Conservation (phyloP, 2,113 vertebrate species). For the Eptesicus fuscus region DNA sequence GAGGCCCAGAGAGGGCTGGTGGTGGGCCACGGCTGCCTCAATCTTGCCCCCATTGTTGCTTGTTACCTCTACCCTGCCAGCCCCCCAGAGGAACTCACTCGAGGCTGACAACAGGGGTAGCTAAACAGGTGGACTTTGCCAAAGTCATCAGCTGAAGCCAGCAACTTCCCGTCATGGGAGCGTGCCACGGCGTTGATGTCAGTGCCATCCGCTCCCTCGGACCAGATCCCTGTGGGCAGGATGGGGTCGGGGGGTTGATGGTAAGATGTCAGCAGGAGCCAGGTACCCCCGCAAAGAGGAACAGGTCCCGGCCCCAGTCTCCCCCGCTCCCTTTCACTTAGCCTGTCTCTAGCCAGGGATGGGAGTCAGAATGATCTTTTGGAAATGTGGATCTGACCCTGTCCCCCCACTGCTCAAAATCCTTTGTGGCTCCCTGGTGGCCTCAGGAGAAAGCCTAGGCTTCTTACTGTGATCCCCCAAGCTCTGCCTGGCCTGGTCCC, state of each 20-base stretch:
- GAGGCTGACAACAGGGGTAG: slow-evolving; percentile 90
- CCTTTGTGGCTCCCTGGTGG: background rate
- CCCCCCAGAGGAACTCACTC: slow-evolving; percentile 80
- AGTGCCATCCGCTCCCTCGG: slow-evolving; percentile 91
- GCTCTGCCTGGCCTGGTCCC: background rate
- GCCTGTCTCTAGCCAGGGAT: background rate
- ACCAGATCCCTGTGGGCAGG: slow-evolving; percentile 87
- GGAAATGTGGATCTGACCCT: background rate
- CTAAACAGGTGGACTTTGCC: slow-evolving; percentile 93
- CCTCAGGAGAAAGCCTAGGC: background rate
- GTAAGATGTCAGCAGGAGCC: background rate
- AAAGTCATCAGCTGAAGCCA: slow-evolving; percentile 92
- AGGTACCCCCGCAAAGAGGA: background rate
- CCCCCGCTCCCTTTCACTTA: background rate
- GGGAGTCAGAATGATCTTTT: background rate
- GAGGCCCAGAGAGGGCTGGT: background rate
- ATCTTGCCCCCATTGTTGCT: background rate
- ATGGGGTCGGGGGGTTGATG: background rate
- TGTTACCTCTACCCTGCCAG: background rate
- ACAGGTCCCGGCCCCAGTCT: background rate
- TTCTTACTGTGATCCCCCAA: background rate
- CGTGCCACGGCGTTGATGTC: slow-evolving; percentile 91
- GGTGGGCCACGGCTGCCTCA: background rate
- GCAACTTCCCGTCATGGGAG: slow-evolving; percentile 86
- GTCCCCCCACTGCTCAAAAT: background rate